Percentiles rank a stretch among this genome's conserved stretches.
Conservation (phyloP, 2,797 vertebrate genomes). For the Platalea minor region DNA sequence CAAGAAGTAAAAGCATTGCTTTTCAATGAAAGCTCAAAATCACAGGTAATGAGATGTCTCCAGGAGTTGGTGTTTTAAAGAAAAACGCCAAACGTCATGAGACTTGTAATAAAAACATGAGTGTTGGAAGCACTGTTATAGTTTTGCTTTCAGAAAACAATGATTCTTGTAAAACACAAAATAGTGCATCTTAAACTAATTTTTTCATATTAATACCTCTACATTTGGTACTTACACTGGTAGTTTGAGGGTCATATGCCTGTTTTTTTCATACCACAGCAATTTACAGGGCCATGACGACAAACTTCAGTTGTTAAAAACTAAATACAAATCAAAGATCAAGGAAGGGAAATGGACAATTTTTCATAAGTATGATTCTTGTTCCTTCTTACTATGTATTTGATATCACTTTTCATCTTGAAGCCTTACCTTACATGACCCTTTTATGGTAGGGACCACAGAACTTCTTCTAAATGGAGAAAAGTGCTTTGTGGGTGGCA, state of each 20-base stretch:
- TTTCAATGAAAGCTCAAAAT: constrained; percentile 24
- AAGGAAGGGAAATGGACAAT: not conserved
- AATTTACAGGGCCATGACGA: not conserved
- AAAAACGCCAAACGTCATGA: not conserved
- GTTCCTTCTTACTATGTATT: not conserved
- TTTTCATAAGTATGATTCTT: not conserved
- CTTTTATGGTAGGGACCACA: not conserved
- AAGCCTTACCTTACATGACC: constrained; percentile 8
- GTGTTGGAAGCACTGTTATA: not conserved
- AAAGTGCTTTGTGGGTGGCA: not conserved
- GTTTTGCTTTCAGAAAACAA: not conserved
- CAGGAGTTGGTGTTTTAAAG: not conserved
- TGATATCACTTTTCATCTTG: not conserved
- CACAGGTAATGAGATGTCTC: not conserved
- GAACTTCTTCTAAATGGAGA: not conserved
- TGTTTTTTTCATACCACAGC: not conserved
- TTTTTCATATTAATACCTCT: not conserved
- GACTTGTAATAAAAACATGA: not conserved
- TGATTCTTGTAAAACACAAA: not conserved
- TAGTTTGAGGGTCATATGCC: not conserved
- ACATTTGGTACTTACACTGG: not conserved
- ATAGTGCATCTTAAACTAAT: not conserved
- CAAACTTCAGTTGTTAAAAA: not conserved
- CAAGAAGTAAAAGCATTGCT: not conserved
- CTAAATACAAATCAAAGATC: not conserved